Evolutionary conservation across 2,113 vertebrate genomes (phyloP).

Genomic region (Aegotheles bennettii): DNA sequence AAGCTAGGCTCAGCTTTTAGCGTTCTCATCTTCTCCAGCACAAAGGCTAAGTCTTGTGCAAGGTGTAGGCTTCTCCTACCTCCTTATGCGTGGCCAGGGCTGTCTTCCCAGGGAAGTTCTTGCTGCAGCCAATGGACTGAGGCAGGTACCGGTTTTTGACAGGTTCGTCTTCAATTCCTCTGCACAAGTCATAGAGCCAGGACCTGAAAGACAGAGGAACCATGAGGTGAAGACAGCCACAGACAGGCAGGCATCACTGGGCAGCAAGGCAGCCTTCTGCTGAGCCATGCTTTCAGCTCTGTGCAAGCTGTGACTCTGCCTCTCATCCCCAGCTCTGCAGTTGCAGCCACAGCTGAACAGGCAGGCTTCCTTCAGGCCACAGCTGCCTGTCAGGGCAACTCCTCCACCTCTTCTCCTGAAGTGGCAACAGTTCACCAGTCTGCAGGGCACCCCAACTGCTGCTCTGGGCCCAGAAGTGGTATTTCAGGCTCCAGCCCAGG

Average conservation of each 20-base stretch:
- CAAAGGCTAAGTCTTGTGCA: not conserved
- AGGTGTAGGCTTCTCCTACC: slow-evolving; percentile 62
- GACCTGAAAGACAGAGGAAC: slow-evolving; percentile 69
- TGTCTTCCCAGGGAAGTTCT: slow-evolving; percentile 88
- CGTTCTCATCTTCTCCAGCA: not conserved
- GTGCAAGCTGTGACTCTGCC: not conserved
- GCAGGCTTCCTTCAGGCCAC: not conserved
- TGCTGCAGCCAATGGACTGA: slow-evolving; percentile 94
- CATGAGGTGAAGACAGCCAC: not conserved
- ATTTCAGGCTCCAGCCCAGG: not conserved
- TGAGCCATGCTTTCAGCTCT: not conserved
- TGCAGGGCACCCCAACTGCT: not conserved
- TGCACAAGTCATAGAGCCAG: slow-evolving; percentile 91
- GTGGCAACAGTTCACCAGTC: not conserved
- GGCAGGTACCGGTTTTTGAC: slow-evolving; percentile 90
- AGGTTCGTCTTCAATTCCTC: slow-evolving; percentile 92
- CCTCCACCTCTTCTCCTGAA: not conserved
- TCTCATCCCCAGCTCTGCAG: not conserved
- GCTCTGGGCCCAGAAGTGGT: not conserved
- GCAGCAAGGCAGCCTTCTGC: not conserved
- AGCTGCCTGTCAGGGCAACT: not conserved
- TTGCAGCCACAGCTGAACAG: not conserved
- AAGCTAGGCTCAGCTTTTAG: not conserved
- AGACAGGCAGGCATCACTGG: not conserved
- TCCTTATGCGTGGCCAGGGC: slow-evolving; percentile 83